Conservation (phyloP, 2,113 vertebrate genomes). For the Ptilorrhoa leucosticta region DNA sequence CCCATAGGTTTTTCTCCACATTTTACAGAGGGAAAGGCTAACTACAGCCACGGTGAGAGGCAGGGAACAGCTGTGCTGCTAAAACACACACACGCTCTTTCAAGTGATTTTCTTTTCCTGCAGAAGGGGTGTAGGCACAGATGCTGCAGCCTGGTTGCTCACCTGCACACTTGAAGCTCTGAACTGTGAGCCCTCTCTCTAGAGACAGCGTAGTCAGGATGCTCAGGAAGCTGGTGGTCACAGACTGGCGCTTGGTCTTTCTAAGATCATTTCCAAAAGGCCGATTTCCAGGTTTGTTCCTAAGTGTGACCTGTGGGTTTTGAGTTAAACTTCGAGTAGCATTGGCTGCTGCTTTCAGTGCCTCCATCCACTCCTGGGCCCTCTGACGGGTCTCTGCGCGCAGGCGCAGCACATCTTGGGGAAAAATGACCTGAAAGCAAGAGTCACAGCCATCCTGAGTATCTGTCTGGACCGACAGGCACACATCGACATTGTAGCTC, state of each 20-base stretch:
- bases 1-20: neutral
- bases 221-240: conserved; percentile 96
- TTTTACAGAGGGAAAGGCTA: neutral
- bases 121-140: neutral
- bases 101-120: neutral
- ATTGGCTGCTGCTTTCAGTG: conserved; percentile 76
- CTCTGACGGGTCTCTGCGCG: conserved; percentile 82
- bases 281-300: conserved; percentile 75
- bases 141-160: neutral
- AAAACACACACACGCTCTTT: neutral
- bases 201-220: conserved; percentile 91
- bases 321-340: conserved; percentile 67
- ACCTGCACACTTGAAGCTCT: conserved; percentile 99
- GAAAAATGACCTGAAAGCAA: conserved; percentile 88
- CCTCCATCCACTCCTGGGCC: conserved; percentile 90
- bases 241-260: conserved; percentile 88
- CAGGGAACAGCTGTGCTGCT: neutral
- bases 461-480: conserved; percentile 81
- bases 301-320: conserved; percentile 77
- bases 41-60: neutral
- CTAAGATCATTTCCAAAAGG: conserved; percentile 52
- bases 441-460: conserved; percentile 76
- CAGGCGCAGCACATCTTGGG: conserved; percentile 84
- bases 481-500: conserved; percentile 81
- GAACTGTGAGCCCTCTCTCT: conserved; percentile 94